Evolutionary conservation across 1,140 invertebrate species (phyloP), one percentile per base, ranked within the genome.

Genomic region (Drosophila guanche): DNA sequence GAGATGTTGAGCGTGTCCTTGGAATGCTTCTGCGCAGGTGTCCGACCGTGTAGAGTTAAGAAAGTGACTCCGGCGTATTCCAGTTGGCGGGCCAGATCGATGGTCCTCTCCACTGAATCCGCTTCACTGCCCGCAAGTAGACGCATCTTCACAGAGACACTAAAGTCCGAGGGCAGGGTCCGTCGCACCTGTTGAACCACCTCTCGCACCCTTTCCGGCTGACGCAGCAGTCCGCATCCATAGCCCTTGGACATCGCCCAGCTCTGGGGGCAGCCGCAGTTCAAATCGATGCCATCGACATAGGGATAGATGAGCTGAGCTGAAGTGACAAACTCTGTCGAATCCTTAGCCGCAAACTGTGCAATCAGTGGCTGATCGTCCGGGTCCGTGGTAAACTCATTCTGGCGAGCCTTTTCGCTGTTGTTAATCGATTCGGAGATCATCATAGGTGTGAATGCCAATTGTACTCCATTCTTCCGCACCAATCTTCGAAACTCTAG

Each of bases 391-490:
- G 94, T 94, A 91, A 99, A 99, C 92, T 99, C 98, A 92, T 94
- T 97, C 22, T 95, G 92, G 78, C 98, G 94, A 23, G 97, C 98
- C 93, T 97, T 96, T 27, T 94, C 91, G 67, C 98, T 99, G 89
- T 95, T 94, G 46, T 97, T 94, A 93, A 99, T 99, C 4, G 97
- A 98, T 91, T 98, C 95, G 0, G 98, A 97, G 57, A 99, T 92
- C 69, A 99, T 98, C 98, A 99, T 99, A 20, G 98, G 98, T 0
- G 98, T 98, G 86, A 97, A 99, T 55, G 96, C 95, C 53, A 99
- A 91, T 91, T 99, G 97, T 81, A 97, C 97, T 55, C 95, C 94
- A 92, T 98, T 98, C 41, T 92, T 92, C 1, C 90, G 77, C 3
- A 91, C 29, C 2, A 91, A 53, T 25, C 66, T 52, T 0, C 91